Percentiles rank a stretch among this genome's conserved stretches.
phyloP scores from a whole-genome alignment of 2,113 vertebrate species.

The Suricata suricatta region DNA sequence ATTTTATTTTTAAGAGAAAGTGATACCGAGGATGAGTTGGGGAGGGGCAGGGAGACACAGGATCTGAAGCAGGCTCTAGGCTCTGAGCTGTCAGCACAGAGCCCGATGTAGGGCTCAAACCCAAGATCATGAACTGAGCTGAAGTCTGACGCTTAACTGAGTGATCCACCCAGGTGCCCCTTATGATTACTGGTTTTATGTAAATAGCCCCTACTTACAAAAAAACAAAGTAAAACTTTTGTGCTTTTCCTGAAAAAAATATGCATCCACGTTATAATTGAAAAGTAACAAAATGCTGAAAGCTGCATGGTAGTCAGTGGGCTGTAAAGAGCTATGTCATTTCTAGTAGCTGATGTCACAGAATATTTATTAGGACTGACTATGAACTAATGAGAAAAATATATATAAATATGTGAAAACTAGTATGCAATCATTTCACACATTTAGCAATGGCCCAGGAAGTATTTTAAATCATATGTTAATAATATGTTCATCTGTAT shows the following conservation, averaged over 20 bases:
- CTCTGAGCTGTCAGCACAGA: too few relatives aligned
- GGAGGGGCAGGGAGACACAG: too few relatives aligned
- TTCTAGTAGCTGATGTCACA: not conserved
- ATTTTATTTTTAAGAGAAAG: too few relatives aligned
- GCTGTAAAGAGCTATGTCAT: not conserved
- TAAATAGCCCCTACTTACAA: slow-evolving; percentile 39
- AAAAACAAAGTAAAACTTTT: slow-evolving; percentile 10
- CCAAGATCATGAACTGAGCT: too few relatives aligned
- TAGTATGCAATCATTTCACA: not conserved
- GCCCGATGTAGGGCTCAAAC: too few relatives aligned
- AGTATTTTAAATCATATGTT: not conserved
- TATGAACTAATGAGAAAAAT: not conserved
- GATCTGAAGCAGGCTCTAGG: too few relatives aligned
- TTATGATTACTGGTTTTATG: slow-evolving; percentile 59
- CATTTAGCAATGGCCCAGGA: not conserved
- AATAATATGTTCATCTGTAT: not conserved
- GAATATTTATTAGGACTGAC: not conserved
- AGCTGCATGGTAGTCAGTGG: not conserved
- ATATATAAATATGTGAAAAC: not conserved
- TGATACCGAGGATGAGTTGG: too few relatives aligned
- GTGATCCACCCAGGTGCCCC: too few relatives aligned
- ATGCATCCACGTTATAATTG: not conserved
- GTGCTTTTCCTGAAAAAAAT: slow-evolving; percentile 45
- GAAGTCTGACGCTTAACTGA: too few relatives aligned
- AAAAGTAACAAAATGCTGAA: not conserved